Conservation (phyloP, 2,113 vertebrate genomes). For the Muscicapa adusta region DNA sequence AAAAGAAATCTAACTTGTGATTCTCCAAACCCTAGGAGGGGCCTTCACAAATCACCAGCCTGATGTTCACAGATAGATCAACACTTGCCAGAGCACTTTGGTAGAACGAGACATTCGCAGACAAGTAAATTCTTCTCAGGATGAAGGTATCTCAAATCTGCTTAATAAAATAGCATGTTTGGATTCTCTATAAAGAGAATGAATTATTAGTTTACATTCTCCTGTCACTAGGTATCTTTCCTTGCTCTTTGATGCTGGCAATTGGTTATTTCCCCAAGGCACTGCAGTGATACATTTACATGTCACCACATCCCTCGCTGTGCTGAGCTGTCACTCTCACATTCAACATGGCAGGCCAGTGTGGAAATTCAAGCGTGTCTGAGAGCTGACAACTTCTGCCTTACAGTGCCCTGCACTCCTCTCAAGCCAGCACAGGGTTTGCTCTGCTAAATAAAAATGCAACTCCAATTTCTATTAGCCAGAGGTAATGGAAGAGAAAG, state of each 20-base stretch:
- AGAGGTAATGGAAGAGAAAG: neutral
- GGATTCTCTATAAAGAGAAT: conserved; percentile 57
- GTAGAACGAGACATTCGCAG: accelerated
- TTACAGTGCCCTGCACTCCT: neutral
- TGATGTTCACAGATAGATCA: neutral
- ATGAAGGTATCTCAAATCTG: conserved; percentile 25
- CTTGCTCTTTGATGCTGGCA: conserved; percentile 47
- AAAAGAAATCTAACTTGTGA: neutral
- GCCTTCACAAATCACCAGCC: neutral
- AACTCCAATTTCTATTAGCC: neutral
- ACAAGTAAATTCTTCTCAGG: conserved; percentile 1
- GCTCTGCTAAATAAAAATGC: neutral
- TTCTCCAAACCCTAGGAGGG: neutral
- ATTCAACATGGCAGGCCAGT: neutral
- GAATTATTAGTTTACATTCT: conserved; percentile 55
- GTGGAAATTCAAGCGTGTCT: neutral
- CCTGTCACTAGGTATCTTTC: conserved; percentile 29
- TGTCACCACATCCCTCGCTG: neutral
- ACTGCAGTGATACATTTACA: neutral
- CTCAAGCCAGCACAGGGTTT: neutral
- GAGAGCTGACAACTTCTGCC: neutral
- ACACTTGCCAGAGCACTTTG: neutral
- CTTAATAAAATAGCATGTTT: conserved; percentile 43
- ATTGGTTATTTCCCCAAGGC: conserved; percentile 46
- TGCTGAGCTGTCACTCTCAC: conserved; percentile 11